Conservation (phyloP, 2,888 invertebrate species). For the Acleris cristana region DNA sequence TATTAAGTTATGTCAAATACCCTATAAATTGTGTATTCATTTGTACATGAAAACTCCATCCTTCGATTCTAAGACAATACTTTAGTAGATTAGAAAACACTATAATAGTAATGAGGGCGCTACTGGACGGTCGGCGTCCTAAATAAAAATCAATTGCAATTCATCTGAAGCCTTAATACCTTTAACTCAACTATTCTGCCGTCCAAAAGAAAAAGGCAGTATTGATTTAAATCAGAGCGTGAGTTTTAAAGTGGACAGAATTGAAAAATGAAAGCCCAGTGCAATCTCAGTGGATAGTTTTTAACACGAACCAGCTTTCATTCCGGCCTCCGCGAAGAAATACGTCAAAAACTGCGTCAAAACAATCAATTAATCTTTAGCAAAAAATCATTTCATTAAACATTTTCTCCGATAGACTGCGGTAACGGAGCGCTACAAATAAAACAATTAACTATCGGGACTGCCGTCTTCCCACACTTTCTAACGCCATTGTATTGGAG, state of each 20-base stretch:
- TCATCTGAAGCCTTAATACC: no score
- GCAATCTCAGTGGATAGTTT: conserved; percentile 8
- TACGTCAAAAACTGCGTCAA: conserved; percentile 23
- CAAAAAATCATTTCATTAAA: conserved; percentile 49
- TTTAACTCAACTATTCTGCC: no score
- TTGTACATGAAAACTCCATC: no score
- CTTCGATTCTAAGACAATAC: no score
- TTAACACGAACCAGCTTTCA: conserved; percentile 10
- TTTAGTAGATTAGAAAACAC: no score
- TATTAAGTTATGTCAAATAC: no score
- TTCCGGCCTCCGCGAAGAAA: conserved; percentile 12
- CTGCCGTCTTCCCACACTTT: conserved; percentile 77
- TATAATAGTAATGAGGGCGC: no score
- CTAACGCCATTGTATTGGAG: conserved; percentile 72
- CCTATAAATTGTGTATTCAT: no score
- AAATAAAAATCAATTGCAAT: no score
- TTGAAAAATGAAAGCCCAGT: conserved; percentile 9
- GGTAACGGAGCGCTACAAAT: conserved; percentile 44
- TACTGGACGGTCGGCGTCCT: no score
- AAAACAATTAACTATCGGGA: conserved; percentile 71
- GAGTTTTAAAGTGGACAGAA: conserved; percentile 4
- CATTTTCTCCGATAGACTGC: conserved; percentile 52
- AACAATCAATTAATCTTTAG: conserved; percentile 43
- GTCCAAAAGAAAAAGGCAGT: background rate
- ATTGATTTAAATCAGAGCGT: conserved; percentile 12